Conservation (phyloP, 2,888 invertebrate species). For the Cheilosia variabilis region DNA sequence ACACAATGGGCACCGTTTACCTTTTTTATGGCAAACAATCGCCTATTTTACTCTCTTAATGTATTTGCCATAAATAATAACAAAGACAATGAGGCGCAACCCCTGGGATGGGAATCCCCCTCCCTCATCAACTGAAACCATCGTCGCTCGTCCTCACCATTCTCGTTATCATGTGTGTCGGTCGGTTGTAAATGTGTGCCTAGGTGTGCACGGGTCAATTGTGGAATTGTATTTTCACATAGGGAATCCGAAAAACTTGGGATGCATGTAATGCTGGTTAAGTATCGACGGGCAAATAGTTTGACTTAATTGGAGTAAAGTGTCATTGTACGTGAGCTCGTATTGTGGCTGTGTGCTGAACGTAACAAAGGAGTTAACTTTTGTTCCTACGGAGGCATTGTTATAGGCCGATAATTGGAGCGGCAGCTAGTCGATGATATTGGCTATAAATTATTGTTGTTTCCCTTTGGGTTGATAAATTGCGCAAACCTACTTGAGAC, state of each 20-base stretch:
- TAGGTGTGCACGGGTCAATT: not conserved
- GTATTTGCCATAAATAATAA: conserved; percentile 30
- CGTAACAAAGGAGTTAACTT: conserved; percentile 21
- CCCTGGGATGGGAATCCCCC: not conserved
- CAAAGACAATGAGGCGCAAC: not conserved
- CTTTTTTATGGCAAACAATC: conserved; percentile 17
- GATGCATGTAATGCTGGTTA: conserved; percentile 17
- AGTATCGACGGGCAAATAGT: conserved; percentile 35
- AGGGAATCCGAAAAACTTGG: not conserved
- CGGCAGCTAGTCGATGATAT: conserved; percentile 24
- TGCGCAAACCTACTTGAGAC: not conserved
- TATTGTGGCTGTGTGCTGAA: not conserved
- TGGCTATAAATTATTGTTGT: conserved; percentile 38
- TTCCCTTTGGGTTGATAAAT: conserved; percentile 26
- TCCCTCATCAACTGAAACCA: conserved; percentile 6
- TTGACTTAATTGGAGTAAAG: conserved; percentile 42
- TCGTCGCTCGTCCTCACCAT: not conserved
- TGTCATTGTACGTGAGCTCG: conserved; percentile 7
- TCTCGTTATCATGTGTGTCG: conserved; percentile 17
- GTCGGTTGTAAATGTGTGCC: not conserved
- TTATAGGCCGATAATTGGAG: conserved; percentile 39
- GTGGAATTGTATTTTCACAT: not conserved
- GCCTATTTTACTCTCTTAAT: conserved; percentile 22
- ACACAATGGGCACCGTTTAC: not conserved
- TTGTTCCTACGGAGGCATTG: conserved; percentile 17